These are phyloP conservation scores for Dallia pectoralis DNA, from an alignment of 2,797 vertebrate species.

Conservation along the genomic window DNA sequence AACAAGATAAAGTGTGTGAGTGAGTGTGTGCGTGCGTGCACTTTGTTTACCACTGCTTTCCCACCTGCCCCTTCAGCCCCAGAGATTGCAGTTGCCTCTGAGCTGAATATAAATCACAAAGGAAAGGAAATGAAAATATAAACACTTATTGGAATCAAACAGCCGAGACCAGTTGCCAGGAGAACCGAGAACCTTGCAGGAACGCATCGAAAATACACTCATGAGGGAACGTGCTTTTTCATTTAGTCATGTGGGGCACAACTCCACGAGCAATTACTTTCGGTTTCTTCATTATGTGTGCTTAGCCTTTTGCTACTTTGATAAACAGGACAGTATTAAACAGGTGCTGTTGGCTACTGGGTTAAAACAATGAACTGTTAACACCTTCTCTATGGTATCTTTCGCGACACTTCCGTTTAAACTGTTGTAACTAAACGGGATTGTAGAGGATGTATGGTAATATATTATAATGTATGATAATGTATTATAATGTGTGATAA, in stretches of 20 bases:
- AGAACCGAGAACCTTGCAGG: not conserved
- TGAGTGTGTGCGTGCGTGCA: not conserved
- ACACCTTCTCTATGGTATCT: not conserved
- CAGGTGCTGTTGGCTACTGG: not conserved
- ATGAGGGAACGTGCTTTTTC: not conserved
- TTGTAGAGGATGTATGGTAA: not conserved
- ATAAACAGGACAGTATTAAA: not conserved
- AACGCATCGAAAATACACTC: not conserved
- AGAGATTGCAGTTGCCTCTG: not conserved
- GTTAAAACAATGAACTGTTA: not conserved
- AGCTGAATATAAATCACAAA: slow-evolving; percentile 2
- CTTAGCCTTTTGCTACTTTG: not conserved
- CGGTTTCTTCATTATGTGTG: not conserved
- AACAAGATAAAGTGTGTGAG: not conserved
- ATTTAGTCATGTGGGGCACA: not conserved
- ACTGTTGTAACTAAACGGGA: not conserved
- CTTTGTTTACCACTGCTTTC: not conserved
- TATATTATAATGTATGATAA: not conserved
- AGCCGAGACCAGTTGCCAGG: not conserved
- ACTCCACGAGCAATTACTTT: not conserved
- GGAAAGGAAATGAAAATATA: not conserved
- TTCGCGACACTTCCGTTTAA: not conserved
- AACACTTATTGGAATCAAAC: not conserved
- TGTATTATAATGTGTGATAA: not conserved
- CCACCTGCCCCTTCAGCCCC: not conserved